These are phyloP conservation scores for Pontoporia blainvillei DNA, from an alignment of 2,113 vertebrate species.

Conservation along the genomic window DNA sequence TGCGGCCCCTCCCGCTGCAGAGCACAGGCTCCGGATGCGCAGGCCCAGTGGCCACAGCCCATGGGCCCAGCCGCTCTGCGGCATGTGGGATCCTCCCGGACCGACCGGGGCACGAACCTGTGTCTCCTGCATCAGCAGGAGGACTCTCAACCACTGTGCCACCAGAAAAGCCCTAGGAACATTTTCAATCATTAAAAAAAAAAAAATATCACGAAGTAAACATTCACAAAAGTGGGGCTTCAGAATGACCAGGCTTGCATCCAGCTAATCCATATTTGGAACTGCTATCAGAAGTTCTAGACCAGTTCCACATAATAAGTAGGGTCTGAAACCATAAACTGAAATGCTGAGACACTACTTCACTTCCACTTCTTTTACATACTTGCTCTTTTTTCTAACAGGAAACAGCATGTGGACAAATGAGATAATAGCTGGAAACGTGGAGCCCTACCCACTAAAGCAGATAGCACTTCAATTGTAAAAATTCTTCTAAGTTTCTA, in stretches of 20 bases:
- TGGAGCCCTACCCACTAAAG: not conserved
- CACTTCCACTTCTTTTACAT: not conserved
- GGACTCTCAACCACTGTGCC: no score
- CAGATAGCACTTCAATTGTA: not conserved
- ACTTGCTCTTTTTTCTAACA: not conserved
- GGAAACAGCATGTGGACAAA: not conserved
- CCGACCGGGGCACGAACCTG: no score
- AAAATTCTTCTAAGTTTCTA: conserved; percentile 14
- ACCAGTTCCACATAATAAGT: not conserved
- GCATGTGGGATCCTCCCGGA: no score
- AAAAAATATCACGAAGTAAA: not conserved
- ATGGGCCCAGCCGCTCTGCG: no score
- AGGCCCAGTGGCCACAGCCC: no score
- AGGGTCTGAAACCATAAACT: not conserved
- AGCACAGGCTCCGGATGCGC: no score
- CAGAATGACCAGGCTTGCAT: not conserved
- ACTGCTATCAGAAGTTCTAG: not conserved
- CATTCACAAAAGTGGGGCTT: not conserved
- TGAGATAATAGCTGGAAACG: not conserved
- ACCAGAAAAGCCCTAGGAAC: not conserved
- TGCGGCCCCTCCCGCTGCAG: no score
- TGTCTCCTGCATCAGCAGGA: no score
- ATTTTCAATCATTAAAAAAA: not conserved
- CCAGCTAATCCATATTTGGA: not conserved
- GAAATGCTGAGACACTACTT: not conserved